Evolutionary conservation across 2,113 vertebrate genomes (phyloP).

Genomic region (Forbesichthys agassizii): DNA sequence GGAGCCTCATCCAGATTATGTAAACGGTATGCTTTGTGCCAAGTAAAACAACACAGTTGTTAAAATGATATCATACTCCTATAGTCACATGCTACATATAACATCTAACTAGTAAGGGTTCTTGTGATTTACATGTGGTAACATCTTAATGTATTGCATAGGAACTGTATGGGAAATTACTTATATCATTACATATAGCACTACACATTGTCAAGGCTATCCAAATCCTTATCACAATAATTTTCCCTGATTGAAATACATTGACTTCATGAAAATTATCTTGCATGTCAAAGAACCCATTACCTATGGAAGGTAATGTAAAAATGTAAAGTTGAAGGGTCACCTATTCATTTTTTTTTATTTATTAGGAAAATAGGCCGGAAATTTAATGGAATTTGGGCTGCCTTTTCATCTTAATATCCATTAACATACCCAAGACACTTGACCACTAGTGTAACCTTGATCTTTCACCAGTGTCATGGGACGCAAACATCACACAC

Average conservation of each 20-base stretch:
- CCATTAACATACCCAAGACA: slow-evolving; percentile 7
- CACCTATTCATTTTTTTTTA: slow-evolving; percentile 24
- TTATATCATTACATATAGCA: neutral
- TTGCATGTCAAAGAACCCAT: slow-evolving; percentile 52
- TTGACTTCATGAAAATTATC: slow-evolving; percentile 48
- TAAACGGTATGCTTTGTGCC: neutral
- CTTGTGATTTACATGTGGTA: slow-evolving; percentile 2
- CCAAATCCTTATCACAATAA: slow-evolving; percentile 10
- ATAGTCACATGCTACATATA: neutral
- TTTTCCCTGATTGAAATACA: slow-evolving; percentile 36
- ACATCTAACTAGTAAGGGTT: neutral
- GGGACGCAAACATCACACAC: slow-evolving; percentile 19
- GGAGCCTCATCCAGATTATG: neutral
- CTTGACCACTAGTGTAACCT: neutral
- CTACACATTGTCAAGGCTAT: slow-evolving; percentile 27
- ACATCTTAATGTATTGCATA: neutral
- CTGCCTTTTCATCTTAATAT: slow-evolving; percentile 18
- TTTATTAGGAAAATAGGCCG: slow-evolving; percentile 30
- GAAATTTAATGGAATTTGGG: slow-evolving; percentile 41
- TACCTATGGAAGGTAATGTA: slow-evolving; percentile 36
- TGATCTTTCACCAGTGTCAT: slow-evolving; percentile 29
- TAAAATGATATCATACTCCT: neutral
- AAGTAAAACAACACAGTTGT: neutral
- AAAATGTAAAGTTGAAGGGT: slow-evolving; percentile 54
- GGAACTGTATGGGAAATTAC: neutral